Percentiles rank a stretch among this genome's conserved stretches.
phyloP scores from a whole-genome alignment of 1,140 invertebrate genomes.

The Zeugodacus cucurbitae region DNA sequence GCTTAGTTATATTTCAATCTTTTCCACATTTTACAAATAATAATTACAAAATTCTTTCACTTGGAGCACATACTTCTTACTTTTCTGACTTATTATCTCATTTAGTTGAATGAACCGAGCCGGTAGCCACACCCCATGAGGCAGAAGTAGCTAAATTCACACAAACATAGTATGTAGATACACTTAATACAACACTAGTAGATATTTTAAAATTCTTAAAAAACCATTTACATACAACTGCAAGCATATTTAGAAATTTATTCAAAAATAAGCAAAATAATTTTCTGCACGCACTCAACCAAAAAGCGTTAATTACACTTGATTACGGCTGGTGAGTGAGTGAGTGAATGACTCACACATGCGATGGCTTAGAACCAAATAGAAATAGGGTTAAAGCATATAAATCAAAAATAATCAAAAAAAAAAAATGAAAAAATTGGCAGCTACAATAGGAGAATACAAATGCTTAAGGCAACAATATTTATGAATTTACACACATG shows the following conservation, averaged over 20 bases:
- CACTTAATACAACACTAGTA: background rate
- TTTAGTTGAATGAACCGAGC: constrained; percentile 3
- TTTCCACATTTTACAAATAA: too few species aligned
- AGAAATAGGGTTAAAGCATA: background rate
- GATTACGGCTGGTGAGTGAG: constrained; percentile 10
- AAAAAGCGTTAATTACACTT: constrained; percentile 40
- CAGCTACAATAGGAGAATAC: background rate
- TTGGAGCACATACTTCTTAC: background rate
- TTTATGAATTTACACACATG: background rate
- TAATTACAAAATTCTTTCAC: background rate
- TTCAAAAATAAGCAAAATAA: background rate
- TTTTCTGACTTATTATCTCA: background rate
- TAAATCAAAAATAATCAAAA: background rate
- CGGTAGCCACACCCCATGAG: constrained; percentile 8
- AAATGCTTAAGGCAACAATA: too few species aligned
- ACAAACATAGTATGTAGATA: background rate
- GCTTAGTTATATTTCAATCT: too few species aligned
- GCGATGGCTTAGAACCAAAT: background rate
- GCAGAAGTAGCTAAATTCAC: background rate
- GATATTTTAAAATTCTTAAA: background rate
- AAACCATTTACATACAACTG: background rate
- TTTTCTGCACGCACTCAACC: constrained; percentile 41
- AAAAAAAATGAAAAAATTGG: too few species aligned
- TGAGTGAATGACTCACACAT: background rate
- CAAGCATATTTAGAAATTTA: background rate